Evolutionary conservation across 2,113 vertebrate species (phyloP), one percentile per base, ranked within the genome.

Genomic region (Pionites leucogaster): DNA sequence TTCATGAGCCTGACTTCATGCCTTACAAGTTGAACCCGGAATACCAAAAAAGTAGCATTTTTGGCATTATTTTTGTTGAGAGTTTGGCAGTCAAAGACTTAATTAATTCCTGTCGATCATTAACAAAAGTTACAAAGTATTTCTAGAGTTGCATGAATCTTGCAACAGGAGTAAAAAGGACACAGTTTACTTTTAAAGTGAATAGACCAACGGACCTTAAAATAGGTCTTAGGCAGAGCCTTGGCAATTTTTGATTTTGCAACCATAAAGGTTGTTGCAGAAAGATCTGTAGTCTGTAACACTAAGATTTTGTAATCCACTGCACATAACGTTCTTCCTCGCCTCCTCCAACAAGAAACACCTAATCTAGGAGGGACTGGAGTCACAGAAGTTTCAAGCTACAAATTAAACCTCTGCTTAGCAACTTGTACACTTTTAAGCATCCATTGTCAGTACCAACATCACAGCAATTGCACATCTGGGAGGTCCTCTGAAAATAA

Each of bases 181-280:
- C 42, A 52, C 9, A 7, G 1, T 39, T 91, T 75, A 75, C 92
- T 96, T 90, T 68, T 88, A 63, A 86, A 35, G 37, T 28, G 50
- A 88, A 28, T 46, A 69, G 65, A 86, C 11, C 50, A 64, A 76
- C 28, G 52, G 78, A 90, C 29, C 76, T 93, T 77, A 88, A 95
- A 93, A 94, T 86, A 92, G 53, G 44, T 52, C 83, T 71, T 29
- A 71, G 50, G 57, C 91, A 89, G 57, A 84, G 70, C 14, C 75
- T 87, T 72, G 82, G 87, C 72, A 84, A 91, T 79, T 75, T 83
- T 55, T 86, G 74, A 86, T 96, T 97, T 96, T 95, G 94, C 92
- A 97, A 95, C 82, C 15, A 0, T 6, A 29, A 59, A 72, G 59
- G 63, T 65, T 60, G 68, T 88, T 97, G 96, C 95, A 94, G 78